A percentile compares a stretch with the other conserved stretches of the same genome.
Evolutionary conservation across 2,113 vertebrate genomes (phyloP).

Genomic region (Hypomesus transpacificus): DNA sequence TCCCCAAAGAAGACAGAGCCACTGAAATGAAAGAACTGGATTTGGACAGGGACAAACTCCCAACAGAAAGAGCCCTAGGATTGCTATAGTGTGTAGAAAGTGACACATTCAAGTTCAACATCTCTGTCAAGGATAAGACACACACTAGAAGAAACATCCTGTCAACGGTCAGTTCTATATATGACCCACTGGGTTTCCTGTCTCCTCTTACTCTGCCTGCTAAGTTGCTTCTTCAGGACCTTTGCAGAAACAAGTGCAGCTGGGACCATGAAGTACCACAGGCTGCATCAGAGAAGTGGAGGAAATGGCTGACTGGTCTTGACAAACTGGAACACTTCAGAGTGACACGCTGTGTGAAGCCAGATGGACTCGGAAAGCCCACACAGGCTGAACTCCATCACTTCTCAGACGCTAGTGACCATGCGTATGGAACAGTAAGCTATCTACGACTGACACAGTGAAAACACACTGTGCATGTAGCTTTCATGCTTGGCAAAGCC

Average conservation of each 20-base stretch:
- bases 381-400: slow-evolving; percentile 1
- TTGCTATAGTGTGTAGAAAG: slow-evolving; percentile 23
- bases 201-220: slow-evolving; percentile 18
- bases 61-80: slow-evolving; percentile 15
- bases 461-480: background rate
- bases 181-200: slow-evolving; percentile 21
- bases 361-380: slow-evolving; percentile 9
- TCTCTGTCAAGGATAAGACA: background rate
- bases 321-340: background rate
- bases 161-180: slow-evolving; percentile 26
- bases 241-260: slow-evolving; percentile 1
- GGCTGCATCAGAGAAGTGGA: background rate
- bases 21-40: background rate
- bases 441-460: background rate
- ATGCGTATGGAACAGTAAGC: slow-evolving; percentile 1
- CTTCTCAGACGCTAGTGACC: background rate
- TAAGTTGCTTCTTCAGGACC: slow-evolving; percentile 16
- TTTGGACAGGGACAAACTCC: slow-evolving; percentile 6
- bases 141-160: slow-evolving; percentile 9
- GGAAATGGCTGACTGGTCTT: slow-evolving; percentile 1
- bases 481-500: slow-evolving; percentile 12
- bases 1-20: no score
- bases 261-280: slow-evolving; percentile 10
- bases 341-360: background rate
- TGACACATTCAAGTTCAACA: slow-evolving; percentile 19